phyloP scores from a whole-genome alignment of 1,140 invertebrate species.

The Drosophila lacertosa region DNA sequence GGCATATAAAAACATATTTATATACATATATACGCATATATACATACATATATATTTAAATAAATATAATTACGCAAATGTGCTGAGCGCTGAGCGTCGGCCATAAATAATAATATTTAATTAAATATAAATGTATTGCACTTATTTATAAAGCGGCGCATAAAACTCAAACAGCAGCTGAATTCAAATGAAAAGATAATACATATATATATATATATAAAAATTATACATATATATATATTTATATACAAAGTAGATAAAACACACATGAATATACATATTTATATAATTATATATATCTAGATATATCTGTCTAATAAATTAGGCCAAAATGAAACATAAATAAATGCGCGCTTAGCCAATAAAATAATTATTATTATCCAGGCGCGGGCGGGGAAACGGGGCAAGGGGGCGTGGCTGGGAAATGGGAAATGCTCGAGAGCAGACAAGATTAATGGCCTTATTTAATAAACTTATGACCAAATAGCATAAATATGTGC shows the following conservation, averaged over 20 bases:
- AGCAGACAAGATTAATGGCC: slow-evolving; percentile 60
- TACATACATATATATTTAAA: slow-evolving; percentile 63
- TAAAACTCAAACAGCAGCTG: slow-evolving; percentile 34
- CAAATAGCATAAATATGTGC: slow-evolving; percentile 27
- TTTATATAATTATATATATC: slow-evolving; percentile 35
- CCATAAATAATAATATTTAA: slow-evolving; percentile 82
- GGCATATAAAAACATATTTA: not conserved
- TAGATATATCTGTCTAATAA: slow-evolving; percentile 57
- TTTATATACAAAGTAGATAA: slow-evolving; percentile 3
- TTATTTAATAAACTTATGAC: slow-evolving; percentile 70
- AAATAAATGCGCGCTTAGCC: slow-evolving; percentile 68
- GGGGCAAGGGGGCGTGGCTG: not conserved
- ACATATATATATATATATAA: slow-evolving; percentile 37
- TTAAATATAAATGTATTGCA: slow-evolving; percentile 74
- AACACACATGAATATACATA: slow-evolving; percentile 36
- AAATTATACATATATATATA: too few relatives aligned
- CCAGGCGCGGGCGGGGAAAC: not conserved
- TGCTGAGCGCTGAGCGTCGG: slow-evolving; percentile 8
- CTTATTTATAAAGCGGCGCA: slow-evolving; percentile 46
- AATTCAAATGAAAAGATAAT: slow-evolving; percentile 65
- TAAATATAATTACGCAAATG: slow-evolving; percentile 73
- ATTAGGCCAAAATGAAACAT: slow-evolving; percentile 68
- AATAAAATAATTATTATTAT: slow-evolving; percentile 47
- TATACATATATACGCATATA: slow-evolving; percentile 32
- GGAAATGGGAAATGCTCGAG: slow-evolving; percentile 54